These are phyloP conservation scores for Drosophila biarmipes DNA, from an alignment of 1,140 invertebrate genomes.

Conservation along the genomic window DNA sequence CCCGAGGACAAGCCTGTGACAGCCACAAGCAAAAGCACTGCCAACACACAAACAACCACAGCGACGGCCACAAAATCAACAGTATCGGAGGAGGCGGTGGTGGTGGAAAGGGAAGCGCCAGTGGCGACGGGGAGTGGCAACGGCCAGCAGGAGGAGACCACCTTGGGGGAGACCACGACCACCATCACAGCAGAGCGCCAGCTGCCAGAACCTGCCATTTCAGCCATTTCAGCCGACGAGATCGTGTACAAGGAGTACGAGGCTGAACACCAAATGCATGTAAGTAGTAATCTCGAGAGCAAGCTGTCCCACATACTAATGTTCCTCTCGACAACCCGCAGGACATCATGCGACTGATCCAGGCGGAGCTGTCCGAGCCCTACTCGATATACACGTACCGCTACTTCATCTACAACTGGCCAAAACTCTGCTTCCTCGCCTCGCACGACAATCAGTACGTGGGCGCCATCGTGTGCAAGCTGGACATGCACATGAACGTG, in stretches of 20 bases:
- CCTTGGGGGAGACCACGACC: slow-evolving; percentile 20
- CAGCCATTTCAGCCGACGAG: slow-evolving; percentile 75
- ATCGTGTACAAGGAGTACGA: slow-evolving; percentile 92
- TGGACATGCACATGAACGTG: slow-evolving; percentile 95
- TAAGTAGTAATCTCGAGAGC: slow-evolving; percentile 19
- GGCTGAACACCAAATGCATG: slow-evolving; percentile 95
- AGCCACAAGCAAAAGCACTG: slow-evolving; percentile 65
- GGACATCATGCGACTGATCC: slow-evolving; percentile 98
- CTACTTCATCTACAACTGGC: slow-evolving; percentile 99
- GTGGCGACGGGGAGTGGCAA: slow-evolving; percentile 30
- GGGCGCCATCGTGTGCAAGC: slow-evolving; percentile 99
- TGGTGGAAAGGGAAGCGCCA: background rate
- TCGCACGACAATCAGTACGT: slow-evolving; percentile 94
- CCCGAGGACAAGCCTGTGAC: slow-evolving; percentile 7
- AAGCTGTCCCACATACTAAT: background rate
- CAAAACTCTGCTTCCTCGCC: slow-evolving; percentile 98
- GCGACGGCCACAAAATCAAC: slow-evolving; percentile 53
- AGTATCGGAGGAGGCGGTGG: background rate
- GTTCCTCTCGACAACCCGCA: slow-evolving; percentile 5
- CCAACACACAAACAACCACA: slow-evolving; percentile 62
- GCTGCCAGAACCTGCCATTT: slow-evolving; percentile 67
- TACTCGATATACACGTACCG: slow-evolving; percentile 99
- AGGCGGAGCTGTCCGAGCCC: slow-evolving; percentile 99
- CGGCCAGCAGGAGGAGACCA: slow-evolving; percentile 8
- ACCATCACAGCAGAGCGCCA: slow-evolving; percentile 23